Percentiles rank a stretch among this genome's conserved stretches.
phyloP scores from a whole-genome alignment of 2,888 invertebrate species.

The Luperina nickerlii region DNA sequence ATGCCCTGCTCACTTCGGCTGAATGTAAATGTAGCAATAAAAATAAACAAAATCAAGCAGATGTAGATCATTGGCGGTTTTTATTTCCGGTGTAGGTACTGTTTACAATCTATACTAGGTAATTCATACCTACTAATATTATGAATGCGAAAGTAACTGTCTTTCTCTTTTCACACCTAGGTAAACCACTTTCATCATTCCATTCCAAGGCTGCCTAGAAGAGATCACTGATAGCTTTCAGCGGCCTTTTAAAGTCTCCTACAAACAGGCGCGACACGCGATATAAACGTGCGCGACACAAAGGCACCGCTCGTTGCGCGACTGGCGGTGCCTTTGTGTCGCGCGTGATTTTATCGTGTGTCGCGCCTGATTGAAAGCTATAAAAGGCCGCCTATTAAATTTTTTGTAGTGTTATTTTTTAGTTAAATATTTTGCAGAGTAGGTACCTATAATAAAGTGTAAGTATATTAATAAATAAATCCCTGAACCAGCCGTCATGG shows the following conservation, averaged over 20 bases:
- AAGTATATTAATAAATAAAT: no score
- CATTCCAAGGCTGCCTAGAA: neutral
- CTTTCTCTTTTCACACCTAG: neutral
- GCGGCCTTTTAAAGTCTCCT: no score
- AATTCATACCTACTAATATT: neutral
- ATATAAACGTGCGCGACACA: no score
- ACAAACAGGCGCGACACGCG: no score
- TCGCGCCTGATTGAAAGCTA: no score
- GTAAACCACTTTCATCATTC: neutral
- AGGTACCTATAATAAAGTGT: neutral
- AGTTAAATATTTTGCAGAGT: neutral
- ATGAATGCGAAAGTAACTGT: neutral
- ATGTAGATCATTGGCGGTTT: slow-evolving; percentile 22
- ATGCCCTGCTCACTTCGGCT: no score
- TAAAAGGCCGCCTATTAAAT: neutral
- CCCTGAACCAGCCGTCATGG: no score
- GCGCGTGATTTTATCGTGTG: no score
- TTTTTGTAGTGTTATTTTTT: neutral
- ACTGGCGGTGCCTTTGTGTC: no score
- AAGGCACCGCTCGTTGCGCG: no score
- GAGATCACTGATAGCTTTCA: no score
- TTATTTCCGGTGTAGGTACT: slow-evolving; percentile 19
- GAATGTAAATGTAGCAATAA: no score
- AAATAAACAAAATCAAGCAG: slow-evolving; percentile 12
- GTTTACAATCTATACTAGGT: neutral